Conservation (phyloP, 1,140 invertebrate genomes). For the Batillaria attramentaria region DNA sequence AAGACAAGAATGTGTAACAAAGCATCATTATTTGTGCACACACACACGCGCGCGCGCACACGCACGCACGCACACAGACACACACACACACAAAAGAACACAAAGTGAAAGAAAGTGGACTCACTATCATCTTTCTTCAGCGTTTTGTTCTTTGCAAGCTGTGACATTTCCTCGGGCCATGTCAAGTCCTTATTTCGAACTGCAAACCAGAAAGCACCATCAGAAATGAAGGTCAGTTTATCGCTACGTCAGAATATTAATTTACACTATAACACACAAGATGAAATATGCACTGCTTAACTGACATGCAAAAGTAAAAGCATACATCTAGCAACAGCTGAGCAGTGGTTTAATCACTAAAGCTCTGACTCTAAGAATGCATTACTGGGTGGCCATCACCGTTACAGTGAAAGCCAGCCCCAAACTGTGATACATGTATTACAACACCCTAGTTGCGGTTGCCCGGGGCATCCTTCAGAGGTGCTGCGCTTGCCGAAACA, state of each 20-base stretch:
- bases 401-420: no score
- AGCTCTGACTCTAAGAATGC: not conserved
- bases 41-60: no score
- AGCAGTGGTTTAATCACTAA: not conserved
- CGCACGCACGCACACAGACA: not conserved
- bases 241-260: not conserved
- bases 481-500: no score
- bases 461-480: no score
- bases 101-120: not conserved
- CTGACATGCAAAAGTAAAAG: not conserved
- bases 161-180: slow-evolving; percentile 91
- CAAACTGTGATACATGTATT: no score
- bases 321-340: not conserved
- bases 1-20: no score
- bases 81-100: not conserved
- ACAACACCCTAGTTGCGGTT: no score
- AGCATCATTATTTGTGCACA: no score
- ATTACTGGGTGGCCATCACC: no score
- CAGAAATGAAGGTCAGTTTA: not conserved
- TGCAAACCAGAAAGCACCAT: slow-evolving; percentile 36
- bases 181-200: slow-evolving; percentile 88
- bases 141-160: slow-evolving; percentile 75
- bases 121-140: slow-evolving; percentile 65
- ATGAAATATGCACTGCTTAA: not conserved
- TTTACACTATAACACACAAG: not conserved